Percentiles rank a stretch among this genome's conserved stretches.
Evolutionary conservation across 2,797 vertebrate genomes (phyloP).

Genomic region (Gymnoscopelus microlampas): DNA sequence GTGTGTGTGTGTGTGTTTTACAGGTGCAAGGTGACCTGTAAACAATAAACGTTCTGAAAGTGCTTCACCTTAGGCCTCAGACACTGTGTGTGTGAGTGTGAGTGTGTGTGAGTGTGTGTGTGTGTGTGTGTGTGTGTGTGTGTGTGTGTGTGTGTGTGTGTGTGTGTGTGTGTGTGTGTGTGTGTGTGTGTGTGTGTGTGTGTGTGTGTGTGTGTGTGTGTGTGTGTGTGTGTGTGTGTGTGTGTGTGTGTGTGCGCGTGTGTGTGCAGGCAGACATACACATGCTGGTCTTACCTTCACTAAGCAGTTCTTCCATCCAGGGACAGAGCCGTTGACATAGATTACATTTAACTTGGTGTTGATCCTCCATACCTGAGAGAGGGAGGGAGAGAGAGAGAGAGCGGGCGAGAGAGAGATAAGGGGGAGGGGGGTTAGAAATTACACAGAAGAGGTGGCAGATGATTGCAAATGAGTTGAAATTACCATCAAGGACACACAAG

Average conservation of each 20-base stretch:
- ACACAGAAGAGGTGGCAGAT: not conserved
- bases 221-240: constrained; percentile 6
- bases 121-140: constrained; percentile 2
- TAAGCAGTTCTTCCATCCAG: constrained; percentile 92
- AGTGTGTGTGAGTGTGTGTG: constrained; percentile 10
- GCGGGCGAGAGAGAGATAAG: constrained; percentile 19
- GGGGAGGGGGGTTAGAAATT: not conserved
- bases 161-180: not conserved
- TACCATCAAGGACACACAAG: constrained; percentile 35
- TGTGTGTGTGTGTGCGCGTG: constrained; percentile 25
- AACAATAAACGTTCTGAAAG: constrained; percentile 29
- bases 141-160: constrained; percentile 11
- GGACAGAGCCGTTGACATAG: constrained; percentile 92
- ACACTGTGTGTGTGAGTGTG: constrained; percentile 3
- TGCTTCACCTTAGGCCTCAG: no score
- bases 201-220: constrained; percentile 6
- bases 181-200: no score
- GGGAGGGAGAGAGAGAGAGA: constrained; percentile 26
- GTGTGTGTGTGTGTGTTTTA: constrained; percentile 37
- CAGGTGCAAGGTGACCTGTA: constrained; percentile 68
- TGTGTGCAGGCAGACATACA: no score
- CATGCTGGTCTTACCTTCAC: constrained; percentile 87
- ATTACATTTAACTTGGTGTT: constrained; percentile 92
- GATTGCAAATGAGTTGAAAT: constrained; percentile 5
- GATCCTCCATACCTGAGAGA: constrained; percentile 91